Percentiles rank a stretch among this genome's conserved stretches.
phyloP scores from a whole-genome alignment of 2,113 vertebrate genomes.

The Prionailurus viverrinus region DNA sequence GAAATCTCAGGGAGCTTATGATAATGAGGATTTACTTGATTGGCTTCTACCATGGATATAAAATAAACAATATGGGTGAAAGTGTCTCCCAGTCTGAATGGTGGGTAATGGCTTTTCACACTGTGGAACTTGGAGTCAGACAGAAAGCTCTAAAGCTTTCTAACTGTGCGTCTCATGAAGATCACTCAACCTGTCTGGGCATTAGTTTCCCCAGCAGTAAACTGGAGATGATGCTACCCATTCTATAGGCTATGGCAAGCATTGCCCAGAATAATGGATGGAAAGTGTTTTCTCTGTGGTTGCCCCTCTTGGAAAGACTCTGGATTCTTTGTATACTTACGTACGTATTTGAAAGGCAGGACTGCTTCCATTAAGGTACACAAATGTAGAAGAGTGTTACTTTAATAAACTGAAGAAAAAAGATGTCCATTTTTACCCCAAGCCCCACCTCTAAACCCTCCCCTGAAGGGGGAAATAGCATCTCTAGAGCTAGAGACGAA shows the following conservation, averaged over 20 bases:
- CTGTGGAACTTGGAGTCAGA: not conserved
- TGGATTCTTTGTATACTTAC: no score
- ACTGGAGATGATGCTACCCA: not conserved
- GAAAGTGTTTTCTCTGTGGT: not conserved
- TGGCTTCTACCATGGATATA: not conserved
- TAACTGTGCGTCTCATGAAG: not conserved
- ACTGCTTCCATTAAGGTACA: not conserved
- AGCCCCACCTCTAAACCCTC: not conserved
- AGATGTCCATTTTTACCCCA: not conserved
- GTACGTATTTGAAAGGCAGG: not conserved
- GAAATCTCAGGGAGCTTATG: not conserved
- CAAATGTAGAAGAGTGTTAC: not conserved
- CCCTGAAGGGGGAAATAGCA: slow-evolving; percentile 7
- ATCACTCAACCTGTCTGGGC: not conserved
- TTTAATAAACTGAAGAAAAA: slow-evolving; percentile 11
- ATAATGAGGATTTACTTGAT: not conserved
- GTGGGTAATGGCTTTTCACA: not conserved
- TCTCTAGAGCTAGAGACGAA: not conserved
- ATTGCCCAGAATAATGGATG: no score
- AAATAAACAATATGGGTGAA: not conserved
- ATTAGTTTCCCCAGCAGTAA: not conserved
- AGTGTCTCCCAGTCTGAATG: not conserved
- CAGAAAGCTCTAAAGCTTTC: not conserved
- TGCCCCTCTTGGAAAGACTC: not conserved
- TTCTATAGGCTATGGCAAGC: not conserved